phyloP scores from a whole-genome alignment of 35 echinoderm and acorn worm genomes.

The Anneissia japonica region DNA sequence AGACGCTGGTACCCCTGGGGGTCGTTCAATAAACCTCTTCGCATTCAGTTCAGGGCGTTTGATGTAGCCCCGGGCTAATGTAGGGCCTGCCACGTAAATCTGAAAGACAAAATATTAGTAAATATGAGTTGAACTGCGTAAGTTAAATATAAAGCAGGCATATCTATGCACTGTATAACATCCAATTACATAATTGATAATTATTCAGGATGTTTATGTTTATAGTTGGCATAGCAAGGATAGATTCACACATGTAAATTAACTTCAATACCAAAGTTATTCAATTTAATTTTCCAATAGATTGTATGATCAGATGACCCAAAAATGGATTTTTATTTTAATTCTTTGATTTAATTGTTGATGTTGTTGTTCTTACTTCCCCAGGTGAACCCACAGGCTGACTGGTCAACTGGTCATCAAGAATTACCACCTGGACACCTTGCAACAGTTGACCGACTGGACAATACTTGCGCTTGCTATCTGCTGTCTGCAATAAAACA shows the following conservation, averaged over 20 bases:
- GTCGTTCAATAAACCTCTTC: conserved; percentile 29
- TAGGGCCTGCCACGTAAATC: conserved; percentile 44
- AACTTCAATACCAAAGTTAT: too few species aligned
- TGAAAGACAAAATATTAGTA: background rate
- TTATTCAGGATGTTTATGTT: background rate
- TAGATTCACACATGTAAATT: too few species aligned
- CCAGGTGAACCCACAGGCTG: conserved; percentile 39
- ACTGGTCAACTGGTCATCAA: conserved; percentile 35
- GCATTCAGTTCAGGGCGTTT: conserved; percentile 57
- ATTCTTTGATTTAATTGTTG: too few species aligned
- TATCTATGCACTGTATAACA: too few species aligned
- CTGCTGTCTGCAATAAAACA: background rate
- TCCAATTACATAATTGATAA: too few species aligned
- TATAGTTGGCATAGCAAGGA: too few species aligned
- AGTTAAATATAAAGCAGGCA: too few species aligned
- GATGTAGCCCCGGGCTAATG: conserved; percentile 49
- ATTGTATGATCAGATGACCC: too few species aligned
- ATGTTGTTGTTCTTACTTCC: too few species aligned
- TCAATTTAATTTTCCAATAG: too few species aligned
- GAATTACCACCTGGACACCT: conserved; percentile 29
- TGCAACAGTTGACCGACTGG: conserved; percentile 38
- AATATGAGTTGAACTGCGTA: too few species aligned
- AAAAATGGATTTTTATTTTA: too few species aligned
- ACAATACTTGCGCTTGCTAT: conserved; percentile 40
- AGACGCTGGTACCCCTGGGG: conserved; percentile 15